Percentiles rank a stretch among this genome's conserved stretches.
Conservation (phyloP, 2,113 vertebrate species). For the Phaethon lepturus region DNA sequence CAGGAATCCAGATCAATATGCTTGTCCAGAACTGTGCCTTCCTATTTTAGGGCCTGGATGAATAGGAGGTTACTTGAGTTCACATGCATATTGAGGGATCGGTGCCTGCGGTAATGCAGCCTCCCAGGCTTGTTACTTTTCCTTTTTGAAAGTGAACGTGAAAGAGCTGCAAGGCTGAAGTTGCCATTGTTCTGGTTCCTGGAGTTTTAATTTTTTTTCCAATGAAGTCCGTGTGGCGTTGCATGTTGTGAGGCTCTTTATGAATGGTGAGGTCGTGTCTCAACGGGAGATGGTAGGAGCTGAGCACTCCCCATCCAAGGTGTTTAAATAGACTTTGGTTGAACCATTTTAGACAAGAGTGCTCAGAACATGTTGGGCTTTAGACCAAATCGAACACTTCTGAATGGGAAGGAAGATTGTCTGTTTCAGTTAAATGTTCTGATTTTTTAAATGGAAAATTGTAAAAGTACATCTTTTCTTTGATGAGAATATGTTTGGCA, state of each 20-base stretch:
- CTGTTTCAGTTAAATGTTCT: background rate
- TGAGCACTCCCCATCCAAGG: background rate
- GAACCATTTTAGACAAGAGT: background rate
- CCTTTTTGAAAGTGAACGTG: slow-evolving; percentile 47
- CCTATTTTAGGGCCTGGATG: slow-evolving; percentile 65
- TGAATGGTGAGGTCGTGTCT: slow-evolving; percentile 5
- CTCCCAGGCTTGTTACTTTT: slow-evolving; percentile 48
- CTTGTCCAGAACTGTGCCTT: slow-evolving; percentile 65
- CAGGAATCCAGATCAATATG: slow-evolving; percentile 73
- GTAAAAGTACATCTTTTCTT: background rate
- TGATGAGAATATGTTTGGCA: background rate
- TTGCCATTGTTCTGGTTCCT: slow-evolving; percentile 20
- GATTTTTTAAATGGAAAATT: background rate
- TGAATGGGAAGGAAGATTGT: background rate
- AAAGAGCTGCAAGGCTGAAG: slow-evolving; percentile 36
- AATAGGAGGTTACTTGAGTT: slow-evolving; percentile 70
- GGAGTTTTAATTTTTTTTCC: background rate
- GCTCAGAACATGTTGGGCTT: background rate
- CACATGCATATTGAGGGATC: slow-evolving; percentile 59
- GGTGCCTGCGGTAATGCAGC: slow-evolving; percentile 28
- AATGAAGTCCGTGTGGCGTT: background rate
- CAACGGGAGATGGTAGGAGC: background rate
- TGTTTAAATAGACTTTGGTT: background rate
- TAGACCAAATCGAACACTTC: background rate
- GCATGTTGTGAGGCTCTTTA: background rate